Conservation (phyloP, 2,113 vertebrate genomes). For the Lophura nycthemera region DNA sequence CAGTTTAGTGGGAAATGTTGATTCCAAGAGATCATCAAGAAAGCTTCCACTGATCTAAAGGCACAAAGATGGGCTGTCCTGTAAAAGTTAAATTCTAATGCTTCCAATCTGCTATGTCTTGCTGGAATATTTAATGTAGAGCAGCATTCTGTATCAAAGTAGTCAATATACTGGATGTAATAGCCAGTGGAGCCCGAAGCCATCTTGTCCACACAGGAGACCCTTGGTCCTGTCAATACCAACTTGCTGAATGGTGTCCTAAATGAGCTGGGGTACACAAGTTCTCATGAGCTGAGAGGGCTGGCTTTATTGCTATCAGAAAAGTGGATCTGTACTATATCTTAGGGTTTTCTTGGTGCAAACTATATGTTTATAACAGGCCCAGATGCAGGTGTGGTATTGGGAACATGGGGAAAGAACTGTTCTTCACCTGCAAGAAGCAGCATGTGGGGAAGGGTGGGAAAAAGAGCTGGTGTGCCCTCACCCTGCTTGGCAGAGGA, state of each 20-base stretch:
- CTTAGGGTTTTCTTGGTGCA: accelerated
- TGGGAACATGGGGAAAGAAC: not conserved
- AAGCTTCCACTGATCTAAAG: not conserved
- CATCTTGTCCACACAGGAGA: not conserved
- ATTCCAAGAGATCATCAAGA: not conserved
- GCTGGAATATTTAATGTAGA: not conserved
- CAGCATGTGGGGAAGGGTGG: not conserved
- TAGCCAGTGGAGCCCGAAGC: not conserved
- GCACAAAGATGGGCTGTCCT: not conserved
- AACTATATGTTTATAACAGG: not conserved
- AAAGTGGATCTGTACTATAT: not conserved
- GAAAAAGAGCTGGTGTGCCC: not conserved
- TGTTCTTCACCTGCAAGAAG: not conserved
- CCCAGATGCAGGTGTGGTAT: not conserved
- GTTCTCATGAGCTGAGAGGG: not conserved
- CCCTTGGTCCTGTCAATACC: not conserved
- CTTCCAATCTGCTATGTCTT: not conserved
- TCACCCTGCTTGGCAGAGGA: not conserved
- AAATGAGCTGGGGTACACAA: not conserved
- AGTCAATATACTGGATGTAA: not conserved
- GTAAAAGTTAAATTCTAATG: not conserved
- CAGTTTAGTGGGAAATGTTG: not conserved
- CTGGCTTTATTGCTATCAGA: not conserved
- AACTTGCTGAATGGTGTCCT: not conserved
- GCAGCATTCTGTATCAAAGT: not conserved